A percentile compares a stretch with the other conserved stretches of the same genome.
phyloP scores from a whole-genome alignment of 64 coral and sea anemone species.

The Actinia equina region DNA sequence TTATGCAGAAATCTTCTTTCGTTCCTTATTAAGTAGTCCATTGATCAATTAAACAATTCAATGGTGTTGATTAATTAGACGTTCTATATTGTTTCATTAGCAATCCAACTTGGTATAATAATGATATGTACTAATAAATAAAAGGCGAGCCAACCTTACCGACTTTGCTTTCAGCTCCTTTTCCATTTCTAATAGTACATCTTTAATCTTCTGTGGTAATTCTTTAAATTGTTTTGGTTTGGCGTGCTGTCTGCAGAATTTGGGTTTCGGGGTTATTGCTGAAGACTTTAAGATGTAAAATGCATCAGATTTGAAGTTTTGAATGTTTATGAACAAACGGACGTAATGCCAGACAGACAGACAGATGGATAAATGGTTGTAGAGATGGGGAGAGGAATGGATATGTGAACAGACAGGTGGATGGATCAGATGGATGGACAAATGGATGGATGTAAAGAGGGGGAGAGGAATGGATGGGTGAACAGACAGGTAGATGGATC shows the following conservation, averaged over 20 bases:
- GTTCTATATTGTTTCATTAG: too few species aligned
- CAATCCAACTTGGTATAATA: too few species aligned
- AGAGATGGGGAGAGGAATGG: neutral
- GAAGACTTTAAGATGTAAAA: neutral
- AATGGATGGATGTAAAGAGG: neutral
- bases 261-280: neutral
- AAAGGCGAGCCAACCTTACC: neutral
- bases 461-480: too few species aligned
- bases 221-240: conserved; percentile 6
- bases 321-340: neutral
- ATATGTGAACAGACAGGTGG: neutral
- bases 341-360: neutral
- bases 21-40: too few species aligned
- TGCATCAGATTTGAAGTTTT: neutral
- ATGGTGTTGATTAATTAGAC: too few species aligned
- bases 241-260: neutral
- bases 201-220: conserved; percentile 21
- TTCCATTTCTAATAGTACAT: conserved; percentile 10
- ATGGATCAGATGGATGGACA: neutral
- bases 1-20: too few species aligned
- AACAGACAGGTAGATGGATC: too few species aligned
- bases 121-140: neutral
- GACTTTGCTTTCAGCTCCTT: conserved; percentile 5
- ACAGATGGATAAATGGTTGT: neutral
- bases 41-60: too few species aligned